These are phyloP conservation scores for Timandra comae DNA, from an alignment of 2,888 invertebrate species.

Conservation along the genomic window DNA sequence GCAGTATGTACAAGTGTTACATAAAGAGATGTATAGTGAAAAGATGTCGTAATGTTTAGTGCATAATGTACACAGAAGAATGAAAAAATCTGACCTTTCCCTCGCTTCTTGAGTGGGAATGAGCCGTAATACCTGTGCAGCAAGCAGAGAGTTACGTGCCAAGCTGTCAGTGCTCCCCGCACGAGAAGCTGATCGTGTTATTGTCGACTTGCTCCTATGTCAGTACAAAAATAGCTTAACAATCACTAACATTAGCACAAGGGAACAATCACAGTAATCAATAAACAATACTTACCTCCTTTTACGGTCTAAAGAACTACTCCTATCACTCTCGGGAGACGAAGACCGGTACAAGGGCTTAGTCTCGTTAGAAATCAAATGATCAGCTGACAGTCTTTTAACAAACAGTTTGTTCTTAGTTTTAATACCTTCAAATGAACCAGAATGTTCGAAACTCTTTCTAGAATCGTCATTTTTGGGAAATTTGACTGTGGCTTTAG, in stretches of 20 bases:
- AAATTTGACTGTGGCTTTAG: constrained; percentile 60
- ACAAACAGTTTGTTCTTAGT: constrained; percentile 65
- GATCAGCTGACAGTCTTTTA: constrained; percentile 68
- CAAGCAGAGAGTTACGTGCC: constrained; percentile 84
- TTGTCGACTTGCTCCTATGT: constrained; percentile 58
- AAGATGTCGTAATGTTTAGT: no score
- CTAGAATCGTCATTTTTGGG: constrained; percentile 56
- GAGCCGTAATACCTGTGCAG: constrained; percentile 87
- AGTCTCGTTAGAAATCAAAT: constrained; percentile 61
- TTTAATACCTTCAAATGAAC: constrained; percentile 68
- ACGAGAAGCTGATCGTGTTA: constrained; percentile 58
- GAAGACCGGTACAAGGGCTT: constrained; percentile 59
- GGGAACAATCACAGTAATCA: no score
- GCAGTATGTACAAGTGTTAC: no score
- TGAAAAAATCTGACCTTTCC: constrained; percentile 75
- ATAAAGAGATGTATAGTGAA: no score
- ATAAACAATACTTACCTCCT: constrained; percentile 43
- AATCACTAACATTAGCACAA: constrained; percentile 1
- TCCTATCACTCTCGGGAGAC: constrained; percentile 70
- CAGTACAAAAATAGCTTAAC: constrained; percentile 17
- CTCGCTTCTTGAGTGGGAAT: constrained; percentile 89
- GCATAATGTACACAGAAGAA: background rate
- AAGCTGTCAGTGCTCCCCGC: constrained; percentile 80
- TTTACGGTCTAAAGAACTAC: constrained; percentile 67
- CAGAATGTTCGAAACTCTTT: constrained; percentile 65